These are phyloP conservation scores for Thalassoma bifasciatum DNA, from an alignment of 2,113 vertebrate species.

Conservation along the genomic window DNA sequence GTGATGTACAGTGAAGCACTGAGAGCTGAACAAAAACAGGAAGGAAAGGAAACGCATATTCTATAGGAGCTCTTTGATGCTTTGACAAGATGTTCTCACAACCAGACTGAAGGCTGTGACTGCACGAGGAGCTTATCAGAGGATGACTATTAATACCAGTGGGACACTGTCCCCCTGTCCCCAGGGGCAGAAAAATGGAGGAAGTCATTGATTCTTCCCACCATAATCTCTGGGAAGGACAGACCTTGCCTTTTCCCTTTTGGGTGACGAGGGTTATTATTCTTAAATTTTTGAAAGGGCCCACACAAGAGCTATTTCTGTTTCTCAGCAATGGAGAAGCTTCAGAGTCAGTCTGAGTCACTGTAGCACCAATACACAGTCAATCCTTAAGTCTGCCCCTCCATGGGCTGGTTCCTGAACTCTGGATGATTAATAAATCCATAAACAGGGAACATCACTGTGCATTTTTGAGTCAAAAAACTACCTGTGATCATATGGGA, in stretches of 20 bases:
- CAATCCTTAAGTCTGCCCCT: slow-evolving; percentile 16
- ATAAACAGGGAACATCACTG: background rate
- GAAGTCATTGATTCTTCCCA: slow-evolving; percentile 84
- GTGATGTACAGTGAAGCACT: slow-evolving; percentile 46
- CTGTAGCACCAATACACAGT: slow-evolving; percentile 27
- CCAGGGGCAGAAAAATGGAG: slow-evolving; percentile 69
- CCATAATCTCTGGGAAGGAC: slow-evolving; percentile 76
- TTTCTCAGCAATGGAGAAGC: slow-evolving; percentile 36
- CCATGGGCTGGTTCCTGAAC: background rate
- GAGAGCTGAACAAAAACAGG: slow-evolving; percentile 50
- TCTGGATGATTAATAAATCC: background rate
- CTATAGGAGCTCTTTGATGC: slow-evolving; percentile 54
- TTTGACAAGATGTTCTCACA: slow-evolving; percentile 64
- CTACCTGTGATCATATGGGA: too few species aligned
- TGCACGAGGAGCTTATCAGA: slow-evolving; percentile 61
- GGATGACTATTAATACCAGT: slow-evolving; percentile 74
- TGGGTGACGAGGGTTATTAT: slow-evolving; percentile 70
- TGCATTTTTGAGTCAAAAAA: too few species aligned
- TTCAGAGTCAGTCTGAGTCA: slow-evolving; percentile 4
- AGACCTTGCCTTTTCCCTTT: slow-evolving; percentile 67
- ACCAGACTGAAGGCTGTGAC: slow-evolving; percentile 38
- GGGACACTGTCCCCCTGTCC: slow-evolving; percentile 64
- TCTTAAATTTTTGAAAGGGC: slow-evolving; percentile 55
- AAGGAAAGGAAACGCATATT: slow-evolving; percentile 55
- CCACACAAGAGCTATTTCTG: slow-evolving; percentile 70